Conservation (phyloP, 1,140 invertebrate genomes). For the Drosophila ercepeae region DNA sequence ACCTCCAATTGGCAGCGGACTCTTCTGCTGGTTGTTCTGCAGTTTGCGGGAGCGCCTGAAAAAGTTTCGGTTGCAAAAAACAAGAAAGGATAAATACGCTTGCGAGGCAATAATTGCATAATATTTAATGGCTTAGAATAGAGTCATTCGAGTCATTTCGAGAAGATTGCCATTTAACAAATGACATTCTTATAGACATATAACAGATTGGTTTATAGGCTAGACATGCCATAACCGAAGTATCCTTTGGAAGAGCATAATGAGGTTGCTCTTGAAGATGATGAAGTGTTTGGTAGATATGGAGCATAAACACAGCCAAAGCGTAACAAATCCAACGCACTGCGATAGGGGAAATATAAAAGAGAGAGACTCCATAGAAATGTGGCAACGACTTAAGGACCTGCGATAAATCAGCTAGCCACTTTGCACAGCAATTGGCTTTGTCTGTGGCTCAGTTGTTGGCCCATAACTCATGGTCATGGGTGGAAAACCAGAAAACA, state of each 20-base stretch:
- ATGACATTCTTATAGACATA: no score
- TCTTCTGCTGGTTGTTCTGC: slow-evolving; percentile 89
- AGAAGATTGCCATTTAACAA: neutral
- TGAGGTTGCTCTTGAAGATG: slow-evolving; percentile 19
- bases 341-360: neutral
- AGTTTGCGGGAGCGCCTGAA: slow-evolving; percentile 88
- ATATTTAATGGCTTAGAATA: slow-evolving; percentile 10
- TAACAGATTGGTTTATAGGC: neutral
- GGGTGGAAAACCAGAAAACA: neutral
- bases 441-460: slow-evolving; percentile 39
- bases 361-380: slow-evolving; percentile 20
- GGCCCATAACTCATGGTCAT: slow-evolving; percentile 32
- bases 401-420: slow-evolving; percentile 50
- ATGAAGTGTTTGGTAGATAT: slow-evolving; percentile 20
- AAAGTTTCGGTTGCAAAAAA: neutral
- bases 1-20: slow-evolving; percentile 88
- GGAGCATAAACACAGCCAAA: slow-evolving; percentile 20
- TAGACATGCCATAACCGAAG: neutral
- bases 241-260: slow-evolving; percentile 12
- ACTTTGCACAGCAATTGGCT: slow-evolving; percentile 46
- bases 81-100: slow-evolving; percentile 14
- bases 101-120: slow-evolving; percentile 1
- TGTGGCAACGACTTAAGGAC: slow-evolving; percentile 46
- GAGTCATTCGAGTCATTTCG: neutral
- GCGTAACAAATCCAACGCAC: slow-evolving; percentile 18